Conservation (phyloP, 1,140 invertebrate species). For the Lamellibrachia luymesi region DNA sequence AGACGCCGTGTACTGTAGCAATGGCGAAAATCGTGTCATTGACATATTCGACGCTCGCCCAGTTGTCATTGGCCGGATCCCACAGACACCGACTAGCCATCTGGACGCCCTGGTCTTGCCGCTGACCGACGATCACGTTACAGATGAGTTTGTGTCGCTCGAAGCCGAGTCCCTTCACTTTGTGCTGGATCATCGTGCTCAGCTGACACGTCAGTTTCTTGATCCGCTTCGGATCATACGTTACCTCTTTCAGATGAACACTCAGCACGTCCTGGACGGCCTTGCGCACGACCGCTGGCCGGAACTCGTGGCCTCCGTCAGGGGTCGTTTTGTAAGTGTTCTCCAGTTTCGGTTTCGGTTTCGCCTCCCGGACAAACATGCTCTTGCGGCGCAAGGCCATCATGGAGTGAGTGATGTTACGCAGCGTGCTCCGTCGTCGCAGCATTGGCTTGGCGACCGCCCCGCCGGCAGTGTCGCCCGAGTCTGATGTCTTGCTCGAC, state of each 20-base stretch:
- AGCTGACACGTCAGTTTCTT: conserved; percentile 15
- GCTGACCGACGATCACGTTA: conserved; percentile 40
- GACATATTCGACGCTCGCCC: conserved; percentile 23
- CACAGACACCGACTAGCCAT: conserved; percentile 43
- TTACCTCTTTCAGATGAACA: conserved; percentile 10
- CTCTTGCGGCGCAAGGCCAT: too few relatives aligned
- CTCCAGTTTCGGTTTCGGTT: too few relatives aligned
- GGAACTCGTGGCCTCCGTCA: conserved; percentile 23
- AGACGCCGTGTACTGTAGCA: too few relatives aligned
- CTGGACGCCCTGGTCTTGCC: conserved; percentile 37
- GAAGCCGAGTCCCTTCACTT: conserved; percentile 37
- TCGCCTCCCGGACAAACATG: too few relatives aligned
- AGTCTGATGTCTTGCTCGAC: too few relatives aligned
- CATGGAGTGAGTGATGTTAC: too few relatives aligned
- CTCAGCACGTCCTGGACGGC: conserved; percentile 17
- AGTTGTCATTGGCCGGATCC: conserved; percentile 41
- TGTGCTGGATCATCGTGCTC: conserved; percentile 33
- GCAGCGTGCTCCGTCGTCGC: too few relatives aligned
- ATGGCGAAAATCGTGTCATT: too few relatives aligned
- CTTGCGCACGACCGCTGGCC: conserved; percentile 29
- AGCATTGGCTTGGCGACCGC: too few relatives aligned
- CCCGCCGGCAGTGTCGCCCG: too few relatives aligned
- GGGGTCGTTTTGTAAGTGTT: too few relatives aligned
- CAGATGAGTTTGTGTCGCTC: conserved; percentile 42
- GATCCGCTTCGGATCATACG: conserved; percentile 6